Conservation (phyloP, 2,888 invertebrate species). For the Lochmaea crataegi region DNA sequence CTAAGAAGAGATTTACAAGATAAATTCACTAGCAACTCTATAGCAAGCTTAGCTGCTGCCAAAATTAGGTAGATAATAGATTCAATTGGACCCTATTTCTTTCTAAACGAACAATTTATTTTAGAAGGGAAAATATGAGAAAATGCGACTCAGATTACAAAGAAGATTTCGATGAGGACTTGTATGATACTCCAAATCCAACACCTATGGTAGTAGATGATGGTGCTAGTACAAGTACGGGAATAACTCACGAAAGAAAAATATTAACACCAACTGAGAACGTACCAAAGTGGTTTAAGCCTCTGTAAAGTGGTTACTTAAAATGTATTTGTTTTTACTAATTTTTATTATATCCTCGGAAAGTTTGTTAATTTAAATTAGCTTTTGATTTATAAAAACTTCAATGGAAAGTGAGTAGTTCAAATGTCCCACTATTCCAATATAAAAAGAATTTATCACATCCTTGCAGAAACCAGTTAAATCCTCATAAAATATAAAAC, state of each 20-base stretch:
- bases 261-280: constrained; percentile 54
- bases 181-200: constrained; percentile 22
- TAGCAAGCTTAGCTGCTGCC: constrained; percentile 76
- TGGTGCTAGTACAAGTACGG: constrained; percentile 58
- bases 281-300: constrained; percentile 64
- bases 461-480: too few species aligned
- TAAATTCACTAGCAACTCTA: constrained; percentile 74
- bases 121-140: constrained; percentile 49
- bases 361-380: neutral
- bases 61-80: constrained; percentile 69
- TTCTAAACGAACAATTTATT: constrained; percentile 21
- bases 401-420: too few species aligned
- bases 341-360: constrained; percentile 4
- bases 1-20: constrained; percentile 72
- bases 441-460: too few species aligned
- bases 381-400: too few species aligned
- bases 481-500: too few species aligned
- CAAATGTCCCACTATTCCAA: too few species aligned
- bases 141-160: constrained; percentile 39
- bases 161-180: constrained; percentile 49
- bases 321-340: constrained; percentile 25
- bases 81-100: too few species aligned
- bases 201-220: constrained; percentile 49
- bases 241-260: constrained; percentile 49
- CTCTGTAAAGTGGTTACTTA: constrained; percentile 25